Conservation (phyloP, 2,888 invertebrate genomes). For the Osmoderma eremita region DNA sequence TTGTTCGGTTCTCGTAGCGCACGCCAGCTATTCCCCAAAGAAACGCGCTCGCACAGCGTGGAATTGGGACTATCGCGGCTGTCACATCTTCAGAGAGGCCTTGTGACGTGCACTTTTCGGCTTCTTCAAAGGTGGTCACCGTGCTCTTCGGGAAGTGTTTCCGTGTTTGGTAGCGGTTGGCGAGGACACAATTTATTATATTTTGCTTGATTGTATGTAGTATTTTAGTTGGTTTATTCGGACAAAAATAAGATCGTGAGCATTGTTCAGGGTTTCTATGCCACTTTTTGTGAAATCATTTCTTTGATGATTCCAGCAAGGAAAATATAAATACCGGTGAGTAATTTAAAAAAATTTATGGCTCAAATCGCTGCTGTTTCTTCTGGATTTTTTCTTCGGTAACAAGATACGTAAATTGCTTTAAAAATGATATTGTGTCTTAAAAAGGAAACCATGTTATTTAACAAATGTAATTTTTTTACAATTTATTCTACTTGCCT, state of each 20-base stretch:
- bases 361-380: too few relatives aligned
- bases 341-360: neutral
- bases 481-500: too few relatives aligned
- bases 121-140: neutral
- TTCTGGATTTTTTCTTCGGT: too few relatives aligned
- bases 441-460: too few relatives aligned
- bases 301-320: neutral
- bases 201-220: neutral
- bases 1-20: neutral
- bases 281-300: neutral
- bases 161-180: constrained; percentile 2
- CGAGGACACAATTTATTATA: neutral
- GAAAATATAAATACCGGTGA: constrained; percentile 8
- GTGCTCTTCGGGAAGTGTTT: constrained; percentile 5
- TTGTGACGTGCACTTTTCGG: constrained; percentile 12
- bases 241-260: neutral
- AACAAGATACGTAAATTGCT: too few relatives aligned
- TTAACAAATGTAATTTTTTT: too few relatives aligned
- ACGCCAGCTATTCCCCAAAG: constrained; percentile 22
- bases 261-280: neutral
- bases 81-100: constrained; percentile 6
- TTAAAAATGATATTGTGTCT: too few relatives aligned
- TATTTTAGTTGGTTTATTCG: neutral
- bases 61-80: constrained; percentile 6
- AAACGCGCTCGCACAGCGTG: constrained; percentile 9